These are phyloP conservation scores for Elysia chlorotica DNA, from an alignment of 1,140 invertebrate genomes.

Conservation along the genomic window DNA sequence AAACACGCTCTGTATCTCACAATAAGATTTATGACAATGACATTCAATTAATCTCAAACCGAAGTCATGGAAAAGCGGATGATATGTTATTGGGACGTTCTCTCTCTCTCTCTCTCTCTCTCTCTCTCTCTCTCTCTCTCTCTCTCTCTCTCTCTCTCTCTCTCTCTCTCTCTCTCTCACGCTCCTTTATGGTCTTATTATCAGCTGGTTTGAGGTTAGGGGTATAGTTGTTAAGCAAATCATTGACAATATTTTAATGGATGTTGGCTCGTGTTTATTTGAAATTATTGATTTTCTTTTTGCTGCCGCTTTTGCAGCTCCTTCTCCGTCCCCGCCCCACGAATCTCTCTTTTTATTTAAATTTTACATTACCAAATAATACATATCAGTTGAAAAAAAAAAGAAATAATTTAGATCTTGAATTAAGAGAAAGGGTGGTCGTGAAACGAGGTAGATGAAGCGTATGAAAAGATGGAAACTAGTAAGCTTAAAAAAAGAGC, in stretches of 20 bases:
- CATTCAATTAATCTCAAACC: too few relatives aligned
- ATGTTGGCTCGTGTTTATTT: neutral
- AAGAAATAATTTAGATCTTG: too few relatives aligned
- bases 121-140: constrained; percentile 6
- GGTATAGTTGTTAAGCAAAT: too few relatives aligned
- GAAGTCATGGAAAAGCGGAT: too few relatives aligned
- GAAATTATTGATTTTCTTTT: neutral
- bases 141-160: constrained; percentile 15
- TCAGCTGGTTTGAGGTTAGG: neutral
- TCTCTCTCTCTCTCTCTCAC: neutral
- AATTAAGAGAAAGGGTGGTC: too few relatives aligned
- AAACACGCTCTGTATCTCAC: too few relatives aligned
- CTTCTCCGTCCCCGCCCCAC: neutral
- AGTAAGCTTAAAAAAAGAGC: neutral
- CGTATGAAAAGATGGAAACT: neutral
- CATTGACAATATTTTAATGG: too few relatives aligned
- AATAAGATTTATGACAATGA: too few relatives aligned
- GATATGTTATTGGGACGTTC: neutral
- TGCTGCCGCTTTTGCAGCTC: neutral
- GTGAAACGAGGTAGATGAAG: too few relatives aligned
- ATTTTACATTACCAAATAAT: too few relatives aligned
- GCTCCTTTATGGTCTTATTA: neutral
- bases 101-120: constrained; percentile 4
- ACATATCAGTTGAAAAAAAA: too few relatives aligned
- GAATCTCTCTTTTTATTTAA: too few relatives aligned